phyloP scores from a whole-genome alignment of 2,113 vertebrate genomes.

The Myocastor coypus region DNA sequence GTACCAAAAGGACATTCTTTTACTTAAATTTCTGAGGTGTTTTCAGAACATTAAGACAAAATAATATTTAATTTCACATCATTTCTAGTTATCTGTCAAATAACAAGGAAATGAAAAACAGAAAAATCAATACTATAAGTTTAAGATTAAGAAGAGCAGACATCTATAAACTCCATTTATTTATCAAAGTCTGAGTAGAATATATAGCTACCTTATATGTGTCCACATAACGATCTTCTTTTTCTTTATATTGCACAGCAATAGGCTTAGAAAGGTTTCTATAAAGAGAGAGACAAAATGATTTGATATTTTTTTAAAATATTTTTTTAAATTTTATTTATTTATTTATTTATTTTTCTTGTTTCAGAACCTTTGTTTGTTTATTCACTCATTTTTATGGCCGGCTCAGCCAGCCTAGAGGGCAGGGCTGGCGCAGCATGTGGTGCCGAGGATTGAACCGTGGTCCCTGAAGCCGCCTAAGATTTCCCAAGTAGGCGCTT shows the following conservation, averaged over 20 bases:
- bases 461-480: no score
- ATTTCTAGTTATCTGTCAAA: conserved; percentile 40
- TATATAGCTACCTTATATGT: conserved; percentile 92
- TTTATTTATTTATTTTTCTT: no score
- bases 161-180: neutral
- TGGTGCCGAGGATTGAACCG: no score
- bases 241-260: conserved; percentile 98
- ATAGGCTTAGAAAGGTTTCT: conserved; percentile 98
- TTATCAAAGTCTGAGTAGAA: conserved; percentile 1
- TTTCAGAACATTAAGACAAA: conserved; percentile 48
- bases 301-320: no score
- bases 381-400: no score
- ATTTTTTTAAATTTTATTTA: no score
- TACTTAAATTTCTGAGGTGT: neutral
- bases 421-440: no score
- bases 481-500: no score
- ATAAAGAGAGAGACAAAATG: conserved; percentile 62
- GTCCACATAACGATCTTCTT: conserved; percentile 98
- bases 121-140: conserved; percentile 16
- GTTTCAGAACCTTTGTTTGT: no score
- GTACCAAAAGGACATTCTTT: conserved; percentile 14
- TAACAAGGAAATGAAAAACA: conserved; percentile 11
- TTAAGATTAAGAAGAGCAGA: conserved; percentile 25
- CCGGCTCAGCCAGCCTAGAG: no score
- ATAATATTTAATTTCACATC: conserved; percentile 43